phyloP scores from a whole-genome alignment of 2,113 vertebrate species.

The Rhinogobius similis region DNA sequence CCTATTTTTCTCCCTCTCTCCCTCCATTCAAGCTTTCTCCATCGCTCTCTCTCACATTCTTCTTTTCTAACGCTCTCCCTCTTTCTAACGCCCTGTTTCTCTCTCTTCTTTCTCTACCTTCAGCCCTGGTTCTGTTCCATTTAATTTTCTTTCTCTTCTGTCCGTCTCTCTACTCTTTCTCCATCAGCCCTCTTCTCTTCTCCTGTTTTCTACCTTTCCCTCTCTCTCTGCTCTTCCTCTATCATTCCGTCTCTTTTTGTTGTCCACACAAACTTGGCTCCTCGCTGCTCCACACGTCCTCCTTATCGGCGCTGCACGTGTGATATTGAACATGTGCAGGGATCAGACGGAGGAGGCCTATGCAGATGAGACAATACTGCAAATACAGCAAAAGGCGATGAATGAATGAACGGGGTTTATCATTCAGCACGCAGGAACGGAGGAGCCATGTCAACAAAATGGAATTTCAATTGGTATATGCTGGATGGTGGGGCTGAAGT shows the following conservation, averaged over 20 bases:
- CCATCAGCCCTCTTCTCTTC: background rate
- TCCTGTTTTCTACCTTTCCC: background rate
- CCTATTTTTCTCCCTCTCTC: background rate
- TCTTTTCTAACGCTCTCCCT: no score
- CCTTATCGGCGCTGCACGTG: slow-evolving; percentile 60
- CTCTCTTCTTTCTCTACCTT: background rate
- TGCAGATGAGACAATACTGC: slow-evolving; percentile 65
- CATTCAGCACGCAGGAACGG: slow-evolving; percentile 4
- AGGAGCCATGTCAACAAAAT: no score
- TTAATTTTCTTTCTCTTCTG: no score
- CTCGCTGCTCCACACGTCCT: slow-evolving; percentile 50
- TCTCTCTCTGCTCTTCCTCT: background rate
- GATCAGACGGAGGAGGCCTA: slow-evolving; percentile 48
- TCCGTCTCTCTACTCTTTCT: background rate
- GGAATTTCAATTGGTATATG: no score
- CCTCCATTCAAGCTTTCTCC: no score
- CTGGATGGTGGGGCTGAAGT: no score
- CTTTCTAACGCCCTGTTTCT: background rate
- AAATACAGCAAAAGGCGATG: no score
- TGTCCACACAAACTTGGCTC: slow-evolving; percentile 34
- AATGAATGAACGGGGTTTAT: slow-evolving; percentile 32
- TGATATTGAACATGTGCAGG: slow-evolving; percentile 69
- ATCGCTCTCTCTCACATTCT: no score
- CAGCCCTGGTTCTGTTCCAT: no score
- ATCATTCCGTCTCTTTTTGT: background rate